phyloP scores from a whole-genome alignment of 2,888 invertebrate species.

The Stenoptilia bipunctidactyla region DNA sequence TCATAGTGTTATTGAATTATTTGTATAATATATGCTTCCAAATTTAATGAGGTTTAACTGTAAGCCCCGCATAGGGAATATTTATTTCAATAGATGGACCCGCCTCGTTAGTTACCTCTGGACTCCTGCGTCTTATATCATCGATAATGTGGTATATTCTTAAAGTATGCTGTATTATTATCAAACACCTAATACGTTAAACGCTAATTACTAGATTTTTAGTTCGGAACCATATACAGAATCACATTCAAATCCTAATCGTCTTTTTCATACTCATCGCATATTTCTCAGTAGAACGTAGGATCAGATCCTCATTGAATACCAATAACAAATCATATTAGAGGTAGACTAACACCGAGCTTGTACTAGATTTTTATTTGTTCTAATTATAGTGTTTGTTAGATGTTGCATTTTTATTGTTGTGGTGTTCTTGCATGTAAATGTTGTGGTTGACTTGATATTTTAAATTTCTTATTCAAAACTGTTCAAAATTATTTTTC shows the following conservation, averaged over 20 bases:
- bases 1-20: constrained; percentile 48
- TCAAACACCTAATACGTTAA: constrained; percentile 1
- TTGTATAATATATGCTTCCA: constrained; percentile 43
- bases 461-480: background rate
- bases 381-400: constrained; percentile 27
- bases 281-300: constrained; percentile 26
- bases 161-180: constrained; percentile 6
- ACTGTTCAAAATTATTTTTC: background rate
- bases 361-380: constrained; percentile 36
- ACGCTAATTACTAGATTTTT: background rate
- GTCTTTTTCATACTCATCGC: constrained; percentile 37
- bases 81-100: constrained; percentile 54
- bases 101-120: constrained; percentile 58
- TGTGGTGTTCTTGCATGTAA: constrained; percentile 16
- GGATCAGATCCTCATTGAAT: constrained; percentile 31
- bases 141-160: constrained; percentile 42
- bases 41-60: constrained; percentile 26
- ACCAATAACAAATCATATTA: constrained; percentile 18
- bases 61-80: constrained; percentile 50
- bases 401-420: constrained; percentile 49
- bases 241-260: constrained; percentile 25
- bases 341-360: constrained; percentile 36
- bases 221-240: constrained; percentile 28
- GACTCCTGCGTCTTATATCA: constrained; percentile 31
- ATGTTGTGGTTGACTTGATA: background rate